Evolutionary conservation across 2,113 vertebrate genomes (phyloP).

Genomic region (Rallus limicola): DNA sequence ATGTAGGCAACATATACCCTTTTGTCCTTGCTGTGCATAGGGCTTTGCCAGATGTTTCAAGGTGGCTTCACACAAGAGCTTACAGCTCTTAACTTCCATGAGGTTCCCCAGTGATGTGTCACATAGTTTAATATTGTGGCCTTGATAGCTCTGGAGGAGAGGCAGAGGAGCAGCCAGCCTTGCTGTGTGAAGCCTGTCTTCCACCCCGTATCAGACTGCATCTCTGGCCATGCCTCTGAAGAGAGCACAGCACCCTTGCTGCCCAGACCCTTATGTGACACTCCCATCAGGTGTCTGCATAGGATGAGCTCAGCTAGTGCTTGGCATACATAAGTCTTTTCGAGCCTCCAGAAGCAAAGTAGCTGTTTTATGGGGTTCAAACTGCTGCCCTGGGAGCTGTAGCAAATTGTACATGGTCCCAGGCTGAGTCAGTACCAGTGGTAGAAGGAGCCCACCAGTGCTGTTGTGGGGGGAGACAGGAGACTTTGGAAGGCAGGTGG

Average conservation of each 20-base stretch:
- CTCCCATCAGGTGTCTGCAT: not conserved
- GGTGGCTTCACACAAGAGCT: not conserved
- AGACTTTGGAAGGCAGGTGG: not conserved
- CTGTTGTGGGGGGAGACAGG: not conserved
- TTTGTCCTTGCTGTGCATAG: not conserved
- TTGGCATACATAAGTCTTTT: not conserved
- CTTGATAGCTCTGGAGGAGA: not conserved
- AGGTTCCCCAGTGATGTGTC: not conserved
- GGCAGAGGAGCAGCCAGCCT: not conserved
- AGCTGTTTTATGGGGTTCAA: constrained; percentile 11
- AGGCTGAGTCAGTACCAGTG: not conserved
- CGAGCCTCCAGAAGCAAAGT: not conserved
- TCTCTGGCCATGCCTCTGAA: not conserved
- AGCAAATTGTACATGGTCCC: not conserved
- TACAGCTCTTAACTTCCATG: not conserved
- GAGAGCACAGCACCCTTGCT: not conserved
- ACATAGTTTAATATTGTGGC: not conserved
- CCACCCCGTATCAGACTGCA: not conserved
- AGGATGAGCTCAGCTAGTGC: not conserved
- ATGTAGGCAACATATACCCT: not conserved
- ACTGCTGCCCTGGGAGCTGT: constrained; percentile 4
- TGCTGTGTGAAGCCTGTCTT: not conserved
- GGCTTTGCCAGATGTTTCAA: not conserved
- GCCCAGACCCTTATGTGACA: not conserved
- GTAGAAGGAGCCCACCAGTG: not conserved